Conservation (phyloP, 2,888 invertebrate species). For the Antitype chi region DNA sequence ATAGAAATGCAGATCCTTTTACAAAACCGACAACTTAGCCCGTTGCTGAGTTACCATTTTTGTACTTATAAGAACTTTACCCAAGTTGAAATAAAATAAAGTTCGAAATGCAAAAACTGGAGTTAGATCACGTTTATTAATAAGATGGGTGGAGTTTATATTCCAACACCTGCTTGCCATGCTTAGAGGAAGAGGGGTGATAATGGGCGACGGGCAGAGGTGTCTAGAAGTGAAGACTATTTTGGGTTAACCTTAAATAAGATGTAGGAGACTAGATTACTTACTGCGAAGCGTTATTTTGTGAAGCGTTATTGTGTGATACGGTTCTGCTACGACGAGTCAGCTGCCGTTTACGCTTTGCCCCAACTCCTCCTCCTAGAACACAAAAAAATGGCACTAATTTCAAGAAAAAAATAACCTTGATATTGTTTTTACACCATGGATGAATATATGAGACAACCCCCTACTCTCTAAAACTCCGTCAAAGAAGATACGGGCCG, state of each 20-base stretch:
- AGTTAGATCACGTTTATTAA: too few species aligned
- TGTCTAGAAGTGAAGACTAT: neutral
- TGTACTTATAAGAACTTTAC: too few species aligned
- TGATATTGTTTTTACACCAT: neutral
- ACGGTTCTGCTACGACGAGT: conserved; percentile 60
- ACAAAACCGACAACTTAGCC: too few species aligned
- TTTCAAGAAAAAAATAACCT: neutral
- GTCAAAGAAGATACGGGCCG: too few species aligned
- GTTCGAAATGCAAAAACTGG: too few species aligned
- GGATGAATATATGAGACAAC: too few species aligned
- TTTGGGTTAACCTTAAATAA: neutral
- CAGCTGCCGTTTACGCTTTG: conserved; percentile 65
- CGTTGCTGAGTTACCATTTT: too few species aligned
- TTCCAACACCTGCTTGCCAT: neutral
- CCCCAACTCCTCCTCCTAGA: conserved; percentile 68
- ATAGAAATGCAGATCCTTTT: too few species aligned
- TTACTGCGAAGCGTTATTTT: conserved; percentile 43
- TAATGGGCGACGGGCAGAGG: neutral
- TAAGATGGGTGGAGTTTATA: neutral
- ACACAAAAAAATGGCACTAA: conserved; percentile 27
- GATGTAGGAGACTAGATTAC: conserved; percentile 3
- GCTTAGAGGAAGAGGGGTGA: neutral
- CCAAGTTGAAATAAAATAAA: too few species aligned
- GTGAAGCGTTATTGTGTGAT: conserved; percentile 51
- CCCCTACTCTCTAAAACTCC: too few species aligned